A percentile compares a stretch with the other conserved stretches of the same genome.
Evolutionary conservation across 2,888 invertebrate genomes (phyloP).

Genomic region (Tiliacea aurago): DNA sequence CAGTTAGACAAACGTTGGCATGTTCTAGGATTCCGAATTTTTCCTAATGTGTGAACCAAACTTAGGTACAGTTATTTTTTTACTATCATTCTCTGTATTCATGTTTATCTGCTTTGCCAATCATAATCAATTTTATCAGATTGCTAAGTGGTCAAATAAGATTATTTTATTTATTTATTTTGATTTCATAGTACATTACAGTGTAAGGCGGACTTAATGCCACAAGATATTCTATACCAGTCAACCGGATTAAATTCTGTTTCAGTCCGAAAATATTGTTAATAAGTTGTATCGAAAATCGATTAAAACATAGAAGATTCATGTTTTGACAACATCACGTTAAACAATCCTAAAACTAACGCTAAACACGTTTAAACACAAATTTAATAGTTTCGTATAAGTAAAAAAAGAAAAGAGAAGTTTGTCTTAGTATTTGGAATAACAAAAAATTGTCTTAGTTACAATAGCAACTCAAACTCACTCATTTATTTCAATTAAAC

Average conservation of each 20-base stretch:
- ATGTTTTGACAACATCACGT: background rate
- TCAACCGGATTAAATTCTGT: background rate
- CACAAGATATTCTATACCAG: background rate
- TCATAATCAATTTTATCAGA: background rate
- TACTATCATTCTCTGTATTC: background rate
- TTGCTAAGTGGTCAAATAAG: background rate
- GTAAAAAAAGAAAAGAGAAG: too few species aligned
- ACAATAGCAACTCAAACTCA: too few species aligned
- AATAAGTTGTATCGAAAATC: too few species aligned
- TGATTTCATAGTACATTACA: background rate
- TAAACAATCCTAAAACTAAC: too few species aligned
- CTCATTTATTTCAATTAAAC: too few species aligned
- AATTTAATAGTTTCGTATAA: background rate
- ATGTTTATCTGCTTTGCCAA: background rate
- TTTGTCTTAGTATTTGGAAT: too few species aligned
- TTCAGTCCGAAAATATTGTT: too few species aligned
- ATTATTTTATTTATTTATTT: too few species aligned
- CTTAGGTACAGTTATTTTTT: background rate
- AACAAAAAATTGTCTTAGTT: too few species aligned
- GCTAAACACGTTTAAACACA: too few species aligned
- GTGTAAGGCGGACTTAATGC: background rate
- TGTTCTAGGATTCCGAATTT: slow-evolving; percentile 29
- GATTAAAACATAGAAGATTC: too few species aligned
- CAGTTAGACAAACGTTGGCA: slow-evolving; percentile 53
- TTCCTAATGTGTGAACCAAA: background rate